phyloP scores from a whole-genome alignment of 2,888 invertebrate genomes.

The Sarcophaga subvicina region DNA sequence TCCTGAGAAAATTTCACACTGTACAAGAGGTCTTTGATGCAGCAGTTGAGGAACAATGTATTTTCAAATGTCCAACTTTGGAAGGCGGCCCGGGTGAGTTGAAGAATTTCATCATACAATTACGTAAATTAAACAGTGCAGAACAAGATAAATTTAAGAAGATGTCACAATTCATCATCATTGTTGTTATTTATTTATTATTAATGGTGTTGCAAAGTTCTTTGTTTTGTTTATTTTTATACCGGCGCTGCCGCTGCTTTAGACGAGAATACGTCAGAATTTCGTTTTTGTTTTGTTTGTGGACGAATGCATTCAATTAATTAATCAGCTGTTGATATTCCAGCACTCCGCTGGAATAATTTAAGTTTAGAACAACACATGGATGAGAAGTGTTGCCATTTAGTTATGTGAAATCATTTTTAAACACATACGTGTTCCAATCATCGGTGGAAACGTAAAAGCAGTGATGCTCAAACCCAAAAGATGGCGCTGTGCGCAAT shows the following conservation, averaged over 20 bases:
- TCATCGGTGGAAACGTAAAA: background rate
- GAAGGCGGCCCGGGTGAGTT: constrained; percentile 72
- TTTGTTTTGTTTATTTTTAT: constrained; percentile 30
- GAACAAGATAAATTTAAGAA: constrained; percentile 15
- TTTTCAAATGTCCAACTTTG: constrained; percentile 86
- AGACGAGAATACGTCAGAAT: background rate
- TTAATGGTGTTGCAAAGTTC: background rate
- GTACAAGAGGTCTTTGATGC: constrained; percentile 92
- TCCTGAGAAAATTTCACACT: constrained; percentile 88
- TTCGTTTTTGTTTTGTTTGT: background rate
- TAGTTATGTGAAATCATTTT: background rate
- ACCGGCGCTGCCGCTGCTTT: background rate
- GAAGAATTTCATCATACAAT: constrained; percentile 15
- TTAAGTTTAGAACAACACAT: background rate
- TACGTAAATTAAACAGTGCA: constrained; percentile 40
- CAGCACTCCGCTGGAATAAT: constrained; percentile 18
- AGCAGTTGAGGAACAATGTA: constrained; percentile 92
- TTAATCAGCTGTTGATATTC: constrained; percentile 41
- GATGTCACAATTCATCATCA: constrained; percentile 12
- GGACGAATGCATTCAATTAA: background rate
- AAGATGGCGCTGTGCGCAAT: constrained; percentile 25
- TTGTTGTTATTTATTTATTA: background rate
- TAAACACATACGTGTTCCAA: background rate
- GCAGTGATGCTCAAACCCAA: background rate
- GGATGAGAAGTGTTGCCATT: constrained; percentile 27